These are phyloP conservation scores for Slavum lentiscoides DNA, from an alignment of 2,888 invertebrate species.

Conservation along the genomic window DNA sequence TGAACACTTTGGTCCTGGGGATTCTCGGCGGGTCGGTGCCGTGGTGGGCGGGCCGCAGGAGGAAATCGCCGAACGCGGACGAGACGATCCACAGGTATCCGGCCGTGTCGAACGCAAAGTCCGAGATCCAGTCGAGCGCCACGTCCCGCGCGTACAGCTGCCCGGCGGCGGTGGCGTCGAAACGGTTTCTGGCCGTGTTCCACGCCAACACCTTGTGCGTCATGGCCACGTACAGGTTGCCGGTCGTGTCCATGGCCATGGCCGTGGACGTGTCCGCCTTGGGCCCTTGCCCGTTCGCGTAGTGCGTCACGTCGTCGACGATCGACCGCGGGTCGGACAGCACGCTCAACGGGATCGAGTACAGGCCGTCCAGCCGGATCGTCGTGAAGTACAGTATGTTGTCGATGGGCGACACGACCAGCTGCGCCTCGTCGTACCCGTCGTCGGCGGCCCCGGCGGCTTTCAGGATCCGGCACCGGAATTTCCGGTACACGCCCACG, in stretches of 20 bases:
- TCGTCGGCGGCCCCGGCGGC: background rate
- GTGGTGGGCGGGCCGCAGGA: background rate
- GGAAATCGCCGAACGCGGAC: background rate
- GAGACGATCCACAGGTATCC: constrained; percentile 41
- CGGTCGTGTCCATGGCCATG: constrained; percentile 10
- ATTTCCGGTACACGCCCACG: constrained; percentile 10
- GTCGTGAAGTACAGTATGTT: constrained; percentile 39
- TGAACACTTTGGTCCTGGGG: constrained; percentile 4
- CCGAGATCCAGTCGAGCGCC: constrained; percentile 23
- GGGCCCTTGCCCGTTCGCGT: constrained; percentile 19
- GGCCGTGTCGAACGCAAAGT: constrained; percentile 31
- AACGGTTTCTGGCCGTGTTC: constrained; percentile 25
- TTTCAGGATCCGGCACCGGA: background rate
- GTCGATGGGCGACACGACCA: constrained; percentile 38
- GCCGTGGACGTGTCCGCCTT: constrained; percentile 22
- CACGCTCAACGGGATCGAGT: constrained; percentile 39
- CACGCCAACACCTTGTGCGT: constrained; percentile 12
- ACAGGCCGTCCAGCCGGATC: constrained; percentile 9
- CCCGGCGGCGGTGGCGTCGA: background rate
- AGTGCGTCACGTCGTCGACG: constrained; percentile 12
- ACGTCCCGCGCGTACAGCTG: constrained; percentile 20
- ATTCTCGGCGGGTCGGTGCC: background rate
- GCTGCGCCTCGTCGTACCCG: constrained; percentile 29
- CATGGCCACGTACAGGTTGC: constrained; percentile 28
- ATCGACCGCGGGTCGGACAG: constrained; percentile 3